Evolutionary conservation across 2,113 vertebrate species (phyloP), one percentile per base, ranked within the genome.

Genomic region (Hippocampus guttulatus): DNA sequence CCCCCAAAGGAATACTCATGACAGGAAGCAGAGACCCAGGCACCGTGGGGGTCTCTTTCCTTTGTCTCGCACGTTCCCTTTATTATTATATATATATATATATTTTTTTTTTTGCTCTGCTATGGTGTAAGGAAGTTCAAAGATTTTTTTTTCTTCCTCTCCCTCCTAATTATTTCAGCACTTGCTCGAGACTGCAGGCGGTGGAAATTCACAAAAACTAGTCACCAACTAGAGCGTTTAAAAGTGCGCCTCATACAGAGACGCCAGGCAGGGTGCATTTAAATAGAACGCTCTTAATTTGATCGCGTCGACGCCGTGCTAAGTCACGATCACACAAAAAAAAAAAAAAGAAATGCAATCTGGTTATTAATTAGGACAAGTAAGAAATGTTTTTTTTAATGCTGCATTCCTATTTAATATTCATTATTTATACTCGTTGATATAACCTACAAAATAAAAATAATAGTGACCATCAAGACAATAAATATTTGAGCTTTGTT

Each of bases 51-150:
- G 91, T 93, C 89, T 94, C 86, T 58, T 92, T 92, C 92, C 91
- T 92, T 92, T 92, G 91, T 91, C 91, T 91, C 89, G 86, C 84
- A 89, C 90, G 91, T 91, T 91, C 89, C 92, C 93, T 93, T 93
- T 93, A 93, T 89, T 89, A 87, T 90, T 88, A 15, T 47, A 27
- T 27, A 27, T 27, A 27, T 27, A 27, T 27, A 27, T 47, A 15
- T 51, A 1, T 51, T 20, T 20, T 18, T 51, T 51, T 55, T 61
- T 65, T 88, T 90, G 84, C 87, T 87, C 86, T 84, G 88, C 87
- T 79, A 80, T 89, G 87, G 90, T 90, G 90, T 88, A 92, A 90
- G 87, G 89, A 93, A 93, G 91, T 93, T 93, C 92, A 88, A 88
- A 91, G 91, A 92, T 89, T 90, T 89, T 78, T 84, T 85, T 67